Evolutionary conservation across 2,888 invertebrate species (phyloP).

Genomic region (Emmelina monodactyla): DNA sequence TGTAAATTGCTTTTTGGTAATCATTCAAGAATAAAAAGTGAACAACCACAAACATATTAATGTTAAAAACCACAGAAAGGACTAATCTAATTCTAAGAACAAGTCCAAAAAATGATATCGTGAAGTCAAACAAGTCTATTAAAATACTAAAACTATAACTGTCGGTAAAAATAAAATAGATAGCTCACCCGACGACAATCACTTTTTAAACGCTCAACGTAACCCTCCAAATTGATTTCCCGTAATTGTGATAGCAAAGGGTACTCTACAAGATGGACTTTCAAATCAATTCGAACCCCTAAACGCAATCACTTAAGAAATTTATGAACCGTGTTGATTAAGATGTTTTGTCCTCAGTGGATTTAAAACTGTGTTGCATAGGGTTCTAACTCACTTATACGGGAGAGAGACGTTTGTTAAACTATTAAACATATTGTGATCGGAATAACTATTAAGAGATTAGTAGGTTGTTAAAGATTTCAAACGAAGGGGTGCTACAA

Average conservation of each 20-base stretch:
- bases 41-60: no score
- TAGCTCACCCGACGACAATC: conserved; percentile 3
- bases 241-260: conserved; percentile 22
- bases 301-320: conserved; percentile 60
- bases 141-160: no score
- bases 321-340: conserved; percentile 65
- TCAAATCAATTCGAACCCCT: conserved; percentile 46
- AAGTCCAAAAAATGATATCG: no score
- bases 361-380: conserved; percentile 34
- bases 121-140: no score
- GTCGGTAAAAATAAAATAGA: no score
- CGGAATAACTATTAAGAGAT: conserved; percentile 56
- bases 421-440: conserved; percentile 54
- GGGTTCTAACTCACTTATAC: conserved; percentile 21
- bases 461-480: no score
- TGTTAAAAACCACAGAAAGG: no score
- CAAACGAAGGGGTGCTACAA: no score
- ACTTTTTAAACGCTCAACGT: conserved; percentile 11
- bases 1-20: no score
- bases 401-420: conserved; percentile 21
- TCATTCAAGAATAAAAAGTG: no score
- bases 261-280: conserved; percentile 52
- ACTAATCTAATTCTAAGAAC: no score
- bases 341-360: conserved; percentile 54
- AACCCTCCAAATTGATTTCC: conserved; percentile 22